Evolutionary conservation across 2,888 invertebrate species (phyloP), one percentile per base, ranked within the genome.

Genomic region (Hesperia comma): DNA sequence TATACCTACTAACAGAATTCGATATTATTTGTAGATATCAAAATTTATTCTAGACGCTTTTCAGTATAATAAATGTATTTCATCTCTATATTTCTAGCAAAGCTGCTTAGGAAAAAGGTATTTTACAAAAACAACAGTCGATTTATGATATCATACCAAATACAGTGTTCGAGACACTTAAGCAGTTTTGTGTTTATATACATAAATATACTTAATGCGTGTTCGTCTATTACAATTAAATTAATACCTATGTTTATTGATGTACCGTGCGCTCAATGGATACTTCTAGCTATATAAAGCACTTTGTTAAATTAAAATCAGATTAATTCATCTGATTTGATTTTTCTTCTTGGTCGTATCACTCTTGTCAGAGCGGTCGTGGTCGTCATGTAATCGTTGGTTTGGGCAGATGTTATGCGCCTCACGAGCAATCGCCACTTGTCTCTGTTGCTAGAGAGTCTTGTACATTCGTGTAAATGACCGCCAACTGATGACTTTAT

Each of bases 51-150:
- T 19, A 37, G 21, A 26, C n/a, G 56, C 40, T 49, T 56, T 26
- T 58, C 40, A 21, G 46, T 63, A 41, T 10, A 19, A 6, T 21
- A 26, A 10, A 14, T 6, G 14, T 7, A 46, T 61, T 37, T 61
- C 40, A 53, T 21, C 49, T 61, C 19, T 51, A 53, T 64, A 40
- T 64, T 58, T 21, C 21, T 41, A 57, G 32, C 57, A 64, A 64
- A 58, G 41, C 64, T 58, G 64, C 58, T 64, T 64, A 64, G 26
- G 64, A 40, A 14, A 57, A 51, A 41, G 57, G 57, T 58, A 64
- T 32, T 51, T 55, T 51, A 58, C 51, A n/a, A 40, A 63, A 49
- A 40, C 53, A 26, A 41, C n/a, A 58, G 32, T 51, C 17, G 21
- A 56, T 26, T 51, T 41, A 26, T 40, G 26, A 58, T 53, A 32